phyloP scores from a whole-genome alignment of 2,797 vertebrate species.

The Knipowitschia caucasica region DNA sequence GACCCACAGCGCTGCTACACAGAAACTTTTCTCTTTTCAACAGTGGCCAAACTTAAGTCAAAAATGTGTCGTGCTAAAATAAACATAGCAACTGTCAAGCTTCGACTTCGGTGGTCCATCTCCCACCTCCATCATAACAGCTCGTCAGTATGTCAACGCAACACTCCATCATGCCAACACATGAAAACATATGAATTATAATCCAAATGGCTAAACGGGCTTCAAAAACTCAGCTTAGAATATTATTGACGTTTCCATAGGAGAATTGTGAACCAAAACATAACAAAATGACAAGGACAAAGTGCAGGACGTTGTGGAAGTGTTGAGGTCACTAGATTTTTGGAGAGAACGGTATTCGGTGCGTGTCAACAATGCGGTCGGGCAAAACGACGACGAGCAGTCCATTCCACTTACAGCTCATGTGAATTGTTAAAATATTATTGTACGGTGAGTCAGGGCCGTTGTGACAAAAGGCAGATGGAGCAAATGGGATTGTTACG shows the following conservation, averaged over 20 bases:
- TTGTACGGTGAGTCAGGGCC: neutral
- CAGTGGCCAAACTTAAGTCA: conserved; percentile 21
- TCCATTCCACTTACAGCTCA: conserved; percentile 28
- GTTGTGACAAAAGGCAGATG: neutral
- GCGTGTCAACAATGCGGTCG: conserved; percentile 51
- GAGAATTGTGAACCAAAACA: conserved; percentile 54
- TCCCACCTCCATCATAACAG: conserved; percentile 7
- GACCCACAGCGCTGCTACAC: conserved; percentile 16
- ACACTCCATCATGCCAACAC: neutral
- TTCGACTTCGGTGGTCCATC: conserved; percentile 44
- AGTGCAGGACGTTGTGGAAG: conserved; percentile 61
- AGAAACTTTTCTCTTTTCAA: conserved; percentile 23
- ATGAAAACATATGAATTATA: conserved; percentile 21
- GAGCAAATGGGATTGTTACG: neutral
- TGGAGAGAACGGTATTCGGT: conserved; percentile 40
- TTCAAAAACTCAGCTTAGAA: conserved; percentile 18
- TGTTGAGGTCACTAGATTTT: conserved; percentile 25
- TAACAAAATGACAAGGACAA: conserved; percentile 51
- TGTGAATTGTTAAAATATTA: conserved; percentile 9
- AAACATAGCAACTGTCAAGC: conserved; percentile 47
- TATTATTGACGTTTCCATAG: conserved; percentile 58
- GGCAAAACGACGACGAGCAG: conserved; percentile 42
- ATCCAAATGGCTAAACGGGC: conserved; percentile 21
- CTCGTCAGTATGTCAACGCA: conserved; percentile 2
- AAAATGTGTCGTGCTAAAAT: conserved; percentile 29